These are phyloP conservation scores for Tiaroga cobitis DNA, from an alignment of 2,797 vertebrate species.

Conservation along the genomic window DNA sequence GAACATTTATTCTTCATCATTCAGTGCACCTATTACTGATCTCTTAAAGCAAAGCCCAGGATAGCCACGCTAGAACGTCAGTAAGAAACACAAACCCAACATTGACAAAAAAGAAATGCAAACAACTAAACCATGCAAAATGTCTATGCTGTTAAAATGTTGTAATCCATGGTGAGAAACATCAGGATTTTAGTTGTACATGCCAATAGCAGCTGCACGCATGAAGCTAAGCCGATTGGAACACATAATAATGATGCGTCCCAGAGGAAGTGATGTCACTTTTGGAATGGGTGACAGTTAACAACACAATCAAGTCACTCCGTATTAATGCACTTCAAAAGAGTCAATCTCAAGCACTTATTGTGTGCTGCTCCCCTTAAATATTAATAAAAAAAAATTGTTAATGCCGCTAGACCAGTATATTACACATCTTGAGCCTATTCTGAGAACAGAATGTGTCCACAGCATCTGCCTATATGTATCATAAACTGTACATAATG, in stretches of 20 bases:
- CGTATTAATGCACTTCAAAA: conserved; percentile 74
- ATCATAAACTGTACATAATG: conserved; percentile 51
- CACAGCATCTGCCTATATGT: conserved; percentile 68
- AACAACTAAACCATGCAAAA: conserved; percentile 37
- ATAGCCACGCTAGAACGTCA: conserved; percentile 66
- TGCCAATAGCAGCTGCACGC: conserved; percentile 22
- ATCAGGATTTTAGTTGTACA: conserved; percentile 6
- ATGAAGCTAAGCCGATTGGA: conserved; percentile 30
- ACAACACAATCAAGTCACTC: conserved; percentile 66
- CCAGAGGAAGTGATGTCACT: conserved; percentile 33
- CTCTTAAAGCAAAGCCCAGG: conserved; percentile 73
- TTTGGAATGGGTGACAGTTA: conserved; percentile 72
- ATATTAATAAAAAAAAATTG: conserved; percentile 77
- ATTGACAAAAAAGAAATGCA: conserved; percentile 60
- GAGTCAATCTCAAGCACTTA: conserved; percentile 60
- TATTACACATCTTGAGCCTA: conserved; percentile 64
- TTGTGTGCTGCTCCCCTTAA: conserved; percentile 76
- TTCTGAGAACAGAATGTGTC: conserved; percentile 50
- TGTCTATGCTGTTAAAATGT: conserved; percentile 13
- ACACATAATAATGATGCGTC: conserved; percentile 17
- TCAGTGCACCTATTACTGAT: conserved; percentile 78
- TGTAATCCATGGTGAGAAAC: background rate
- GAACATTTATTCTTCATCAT: conserved; percentile 70
- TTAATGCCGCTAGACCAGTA: conserved; percentile 75
- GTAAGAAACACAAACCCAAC: conserved; percentile 67